Conservation (phyloP, 35 echinoderm and acorn worm species). For the Amphiura filiformis region DNA sequence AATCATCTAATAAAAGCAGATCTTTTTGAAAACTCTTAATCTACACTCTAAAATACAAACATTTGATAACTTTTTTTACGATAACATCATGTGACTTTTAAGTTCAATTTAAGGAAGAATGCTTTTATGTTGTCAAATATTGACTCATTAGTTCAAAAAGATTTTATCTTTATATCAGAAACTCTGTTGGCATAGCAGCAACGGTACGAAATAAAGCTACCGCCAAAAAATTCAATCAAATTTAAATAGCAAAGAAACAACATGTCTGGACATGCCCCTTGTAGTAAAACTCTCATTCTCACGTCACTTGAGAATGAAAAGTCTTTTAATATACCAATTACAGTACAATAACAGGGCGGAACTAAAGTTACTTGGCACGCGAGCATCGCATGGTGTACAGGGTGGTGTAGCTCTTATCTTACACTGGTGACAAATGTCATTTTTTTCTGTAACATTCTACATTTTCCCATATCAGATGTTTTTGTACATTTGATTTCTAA, state of each 20-base stretch:
- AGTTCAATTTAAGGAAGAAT: background rate
- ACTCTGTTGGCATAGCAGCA: background rate
- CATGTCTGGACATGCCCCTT: slow-evolving; percentile 2
- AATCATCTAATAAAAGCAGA: too few species aligned
- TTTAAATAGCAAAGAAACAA: background rate
- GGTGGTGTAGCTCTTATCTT: too few species aligned
- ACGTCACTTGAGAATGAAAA: background rate
- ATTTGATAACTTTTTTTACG: background rate
- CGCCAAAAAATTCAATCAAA: background rate
- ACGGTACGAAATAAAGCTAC: background rate
- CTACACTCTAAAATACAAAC: background rate
- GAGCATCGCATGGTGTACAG: too few species aligned
- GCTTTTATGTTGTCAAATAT: background rate
- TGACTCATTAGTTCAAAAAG: background rate
- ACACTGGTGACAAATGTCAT: too few species aligned
- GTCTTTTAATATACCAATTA: background rate
- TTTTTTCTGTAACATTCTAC: too few species aligned
- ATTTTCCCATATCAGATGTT: too few species aligned
- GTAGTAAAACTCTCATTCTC: background rate
- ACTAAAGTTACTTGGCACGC: background rate
- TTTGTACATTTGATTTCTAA: too few species aligned
- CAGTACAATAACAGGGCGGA: background rate
- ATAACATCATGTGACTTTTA: background rate
- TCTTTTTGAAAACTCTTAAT: background rate
- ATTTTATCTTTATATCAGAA: background rate